Evolutionary conservation across 2,113 vertebrate genomes (phyloP).

Genomic region (Tachycineta bicolor): DNA sequence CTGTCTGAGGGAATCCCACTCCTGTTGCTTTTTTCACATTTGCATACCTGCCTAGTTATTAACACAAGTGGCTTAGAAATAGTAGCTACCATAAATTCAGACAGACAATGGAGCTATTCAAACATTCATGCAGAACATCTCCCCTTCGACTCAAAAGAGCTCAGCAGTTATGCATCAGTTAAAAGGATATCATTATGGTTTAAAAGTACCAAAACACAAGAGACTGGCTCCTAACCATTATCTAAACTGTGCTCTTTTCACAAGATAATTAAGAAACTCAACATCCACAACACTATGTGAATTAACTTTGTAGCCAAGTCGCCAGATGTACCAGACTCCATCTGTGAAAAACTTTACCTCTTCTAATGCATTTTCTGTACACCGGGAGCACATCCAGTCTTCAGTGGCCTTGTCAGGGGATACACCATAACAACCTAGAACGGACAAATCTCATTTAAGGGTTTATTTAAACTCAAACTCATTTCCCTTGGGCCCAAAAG

Average conservation of each 20-base stretch:
- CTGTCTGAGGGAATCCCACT: not conserved
- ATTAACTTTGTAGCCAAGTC: not conserved
- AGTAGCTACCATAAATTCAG: not conserved
- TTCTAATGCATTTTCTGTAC: slow-evolving; percentile 87
- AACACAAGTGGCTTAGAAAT: not conserved
- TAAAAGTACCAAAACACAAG: not conserved
- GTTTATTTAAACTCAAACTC: not conserved
- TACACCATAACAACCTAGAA: slow-evolving; percentile 91
- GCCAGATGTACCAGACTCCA: not conserved
- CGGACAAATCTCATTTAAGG: not conserved
- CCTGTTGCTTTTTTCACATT: not conserved
- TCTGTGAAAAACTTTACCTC: slow-evolving; percentile 78
- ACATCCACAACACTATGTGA: not conserved
- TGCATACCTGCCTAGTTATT: not conserved
- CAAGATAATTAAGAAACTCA: not conserved
- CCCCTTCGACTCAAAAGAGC: not conserved
- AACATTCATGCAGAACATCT: not conserved
- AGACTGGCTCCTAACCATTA: not conserved
- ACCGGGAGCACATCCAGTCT: slow-evolving; percentile 91
- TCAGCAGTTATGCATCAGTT: not conserved
- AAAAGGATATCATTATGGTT: not conserved
- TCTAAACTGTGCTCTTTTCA: not conserved
- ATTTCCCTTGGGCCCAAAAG: not conserved
- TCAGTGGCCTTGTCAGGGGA: slow-evolving; percentile 81
- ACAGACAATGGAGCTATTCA: not conserved